Evolutionary conservation across 2,797 vertebrate species (phyloP).

Genomic region (Pangasius krempfi): DNA sequence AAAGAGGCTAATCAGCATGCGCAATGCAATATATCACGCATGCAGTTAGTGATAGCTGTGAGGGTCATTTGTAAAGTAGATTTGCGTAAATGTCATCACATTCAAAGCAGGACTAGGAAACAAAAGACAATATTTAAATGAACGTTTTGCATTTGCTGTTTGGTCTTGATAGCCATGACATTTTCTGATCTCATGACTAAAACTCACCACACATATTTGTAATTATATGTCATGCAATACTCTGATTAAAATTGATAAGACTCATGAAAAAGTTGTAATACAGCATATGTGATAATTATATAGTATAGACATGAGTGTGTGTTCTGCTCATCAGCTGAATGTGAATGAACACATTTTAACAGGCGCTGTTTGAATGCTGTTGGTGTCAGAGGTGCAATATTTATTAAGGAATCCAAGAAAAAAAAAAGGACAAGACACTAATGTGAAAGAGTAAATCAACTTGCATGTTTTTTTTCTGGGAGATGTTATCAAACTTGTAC

Average conservation of each 20-base stretch:
- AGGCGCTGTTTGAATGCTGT: background rate
- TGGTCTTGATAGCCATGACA: background rate
- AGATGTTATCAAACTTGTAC: background rate
- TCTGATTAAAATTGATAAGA: background rate
- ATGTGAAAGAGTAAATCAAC: background rate
- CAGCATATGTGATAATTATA: background rate
- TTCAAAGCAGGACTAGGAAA: background rate
- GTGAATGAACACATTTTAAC: background rate
- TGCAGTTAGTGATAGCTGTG: background rate
- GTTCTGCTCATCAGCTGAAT: background rate
- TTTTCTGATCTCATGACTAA: background rate
- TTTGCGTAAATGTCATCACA: background rate
- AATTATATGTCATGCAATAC: background rate
- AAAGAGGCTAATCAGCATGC: background rate
- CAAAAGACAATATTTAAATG: background rate
- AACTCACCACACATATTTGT: background rate
- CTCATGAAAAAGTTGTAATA: background rate
- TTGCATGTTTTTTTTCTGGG: background rate
- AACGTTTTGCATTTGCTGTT: background rate
- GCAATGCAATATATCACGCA: background rate
- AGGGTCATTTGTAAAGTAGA: background rate
- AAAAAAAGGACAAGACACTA: background rate
- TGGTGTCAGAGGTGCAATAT: background rate
- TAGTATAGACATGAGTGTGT: background rate
- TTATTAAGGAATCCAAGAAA: slow-evolving; percentile 1